These are phyloP conservation scores for Andrena dorsata DNA, from an alignment of 2,888 invertebrate species.

Conservation along the genomic window DNA sequence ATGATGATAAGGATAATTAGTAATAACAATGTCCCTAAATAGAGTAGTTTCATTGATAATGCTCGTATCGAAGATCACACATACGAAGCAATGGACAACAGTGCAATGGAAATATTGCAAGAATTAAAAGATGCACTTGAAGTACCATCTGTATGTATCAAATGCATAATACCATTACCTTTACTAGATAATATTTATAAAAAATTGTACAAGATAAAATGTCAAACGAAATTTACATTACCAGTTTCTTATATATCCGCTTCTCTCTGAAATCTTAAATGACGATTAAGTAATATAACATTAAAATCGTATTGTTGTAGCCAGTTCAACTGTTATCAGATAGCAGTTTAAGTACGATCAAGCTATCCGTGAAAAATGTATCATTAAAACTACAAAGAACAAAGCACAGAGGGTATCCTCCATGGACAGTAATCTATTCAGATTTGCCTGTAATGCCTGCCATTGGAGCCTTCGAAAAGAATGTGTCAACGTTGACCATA, in stretches of 20 bases:
- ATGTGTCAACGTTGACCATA: slow-evolving; percentile 66
- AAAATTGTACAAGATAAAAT: neutral
- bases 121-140: slow-evolving; percentile 74
- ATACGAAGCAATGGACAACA: slow-evolving; percentile 19
- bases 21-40: slow-evolving; percentile 25
- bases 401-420: slow-evolving; percentile 38
- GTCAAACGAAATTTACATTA: neutral
- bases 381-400: slow-evolving; percentile 72
- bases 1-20: neutral
- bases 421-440: slow-evolving; percentile 68
- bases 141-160: slow-evolving; percentile 72
- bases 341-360: slow-evolving; percentile 72
- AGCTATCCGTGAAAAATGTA: slow-evolving; percentile 73
- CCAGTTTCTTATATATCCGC: slow-evolving; percentile 3
- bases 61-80: slow-evolving; percentile 10
- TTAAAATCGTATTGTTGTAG: slow-evolving; percentile 48
- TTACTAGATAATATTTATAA: neutral
- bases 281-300: neutral
- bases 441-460: slow-evolving; percentile 77
- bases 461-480: slow-evolving; percentile 68
- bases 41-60: slow-evolving; percentile 49
- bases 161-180: slow-evolving; percentile 17
- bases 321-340: slow-evolving; percentile 68
- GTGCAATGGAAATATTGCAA: slow-evolving; percentile 59
- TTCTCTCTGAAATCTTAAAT: neutral